Base-by-base conservation (phyloP, 2,888 invertebrate species). In the Drosophila subsilvestris region DNA sequence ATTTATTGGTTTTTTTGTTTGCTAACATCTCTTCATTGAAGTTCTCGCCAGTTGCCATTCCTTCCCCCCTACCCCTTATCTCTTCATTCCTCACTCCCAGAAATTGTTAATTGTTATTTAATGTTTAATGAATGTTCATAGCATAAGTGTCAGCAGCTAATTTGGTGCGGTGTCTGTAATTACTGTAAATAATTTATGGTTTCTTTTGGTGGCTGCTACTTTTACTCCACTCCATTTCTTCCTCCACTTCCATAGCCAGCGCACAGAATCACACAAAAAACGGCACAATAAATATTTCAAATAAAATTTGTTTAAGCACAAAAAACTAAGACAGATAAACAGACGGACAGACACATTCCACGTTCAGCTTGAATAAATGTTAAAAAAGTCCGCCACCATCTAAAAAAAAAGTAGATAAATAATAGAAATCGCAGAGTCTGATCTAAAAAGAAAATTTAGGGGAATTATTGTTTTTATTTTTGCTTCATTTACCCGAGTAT, bases 221-320 rank as follows among this genome's bases (percentile, higher is more conserved):
- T 1, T 14, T 54, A 43, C 43, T 27, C 54, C 54, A 43, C 44
- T 50, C 17, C n/a, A n/a, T 14, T n/a, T 44, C 54, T 25, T 37
- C 43, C 29, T 76, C 51, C 58, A 60, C 63, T 61, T 56, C 65
- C 50, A n/a, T 47, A 61, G 71, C 63, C 79, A 72, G 79, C 75
- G 42, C 55, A 56, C 42, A 70, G 49, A 61, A 49, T 58, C 18
- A 27, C 44, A 55, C 54, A 70, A 44, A 60, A 74, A 75, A 78
- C 88, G 88, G 88, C 87, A 90, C 89, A 90, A 85, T 87, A 88
- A 89, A 85, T 88, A 86, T 86, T 82, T 37, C n/a, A n/a, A n/a
- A n/a, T n/a, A n/a, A n/a, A n/a, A n/a, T n/a, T n/a, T n/a, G n/a
- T n/a, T n/a, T n/a, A 69, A 53, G 45, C 53, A 22, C 58, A 49